These are phyloP conservation scores for Bombus affinis DNA, from an alignment of 1,140 invertebrate genomes.

Conservation along the genomic window DNA sequence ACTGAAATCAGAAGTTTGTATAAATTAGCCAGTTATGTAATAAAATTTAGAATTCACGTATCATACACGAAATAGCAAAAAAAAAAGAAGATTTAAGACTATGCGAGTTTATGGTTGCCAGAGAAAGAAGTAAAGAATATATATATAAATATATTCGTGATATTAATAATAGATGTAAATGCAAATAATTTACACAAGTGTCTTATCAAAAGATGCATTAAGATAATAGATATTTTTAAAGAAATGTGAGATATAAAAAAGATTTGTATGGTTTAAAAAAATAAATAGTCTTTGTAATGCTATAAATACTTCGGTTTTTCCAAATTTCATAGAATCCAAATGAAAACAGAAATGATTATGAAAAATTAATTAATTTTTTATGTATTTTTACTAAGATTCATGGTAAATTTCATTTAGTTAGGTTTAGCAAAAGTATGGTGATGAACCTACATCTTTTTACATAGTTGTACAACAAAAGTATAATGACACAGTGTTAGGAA, in stretches of 20 bases:
- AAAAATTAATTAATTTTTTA: too few species aligned
- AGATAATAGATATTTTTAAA: too few species aligned
- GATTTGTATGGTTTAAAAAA: too few species aligned
- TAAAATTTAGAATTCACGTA: background rate
- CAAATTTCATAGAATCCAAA: background rate
- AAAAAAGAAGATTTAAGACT: background rate
- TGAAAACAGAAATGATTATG: background rate
- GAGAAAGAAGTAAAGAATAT: too few species aligned
- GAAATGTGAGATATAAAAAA: too few species aligned
- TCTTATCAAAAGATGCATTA: background rate
- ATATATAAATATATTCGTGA: too few species aligned
- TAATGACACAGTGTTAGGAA: background rate
- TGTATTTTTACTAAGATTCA: too few species aligned
- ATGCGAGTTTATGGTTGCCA: background rate
- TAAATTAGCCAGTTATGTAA: background rate
- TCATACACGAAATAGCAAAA: background rate
- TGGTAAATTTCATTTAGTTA: too few species aligned
- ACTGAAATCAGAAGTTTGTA: constrained; percentile 84
- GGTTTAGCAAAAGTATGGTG: too few species aligned
- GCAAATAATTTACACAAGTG: background rate
- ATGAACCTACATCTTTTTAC: background rate
- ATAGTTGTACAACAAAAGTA: too few species aligned
- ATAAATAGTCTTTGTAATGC: background rate
- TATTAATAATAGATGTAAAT: background rate
- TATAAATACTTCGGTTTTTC: background rate